Conservation (phyloP, 2,797 vertebrate species). For the Chloroceryle inda region DNA sequence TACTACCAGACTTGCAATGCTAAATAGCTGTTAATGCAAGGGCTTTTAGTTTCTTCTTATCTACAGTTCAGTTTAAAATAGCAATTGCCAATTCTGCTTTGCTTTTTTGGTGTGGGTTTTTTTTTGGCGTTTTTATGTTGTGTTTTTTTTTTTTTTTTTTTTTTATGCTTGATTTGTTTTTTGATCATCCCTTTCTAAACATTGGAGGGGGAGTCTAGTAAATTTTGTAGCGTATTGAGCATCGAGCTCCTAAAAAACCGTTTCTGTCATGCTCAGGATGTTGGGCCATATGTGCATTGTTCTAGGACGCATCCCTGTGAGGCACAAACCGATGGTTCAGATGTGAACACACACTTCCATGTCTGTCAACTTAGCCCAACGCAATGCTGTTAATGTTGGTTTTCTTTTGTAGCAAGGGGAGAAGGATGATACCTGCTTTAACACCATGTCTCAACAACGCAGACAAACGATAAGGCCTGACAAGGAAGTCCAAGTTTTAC, state of each 20-base stretch:
- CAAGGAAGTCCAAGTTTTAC: background rate
- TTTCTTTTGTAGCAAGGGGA: background rate
- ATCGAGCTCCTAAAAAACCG: background rate
- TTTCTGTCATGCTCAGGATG: background rate
- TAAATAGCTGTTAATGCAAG: background rate
- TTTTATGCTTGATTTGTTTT: background rate
- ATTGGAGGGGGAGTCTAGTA: background rate
- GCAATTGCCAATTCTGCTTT: background rate
- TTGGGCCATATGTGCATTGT: accelerated
- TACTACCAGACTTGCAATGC: background rate
- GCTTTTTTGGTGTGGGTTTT: too few species aligned
- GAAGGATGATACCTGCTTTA: background rate
- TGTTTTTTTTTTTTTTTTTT: too few species aligned
- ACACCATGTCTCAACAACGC: too few species aligned
- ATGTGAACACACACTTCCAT: accelerated
- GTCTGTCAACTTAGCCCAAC: too few species aligned
- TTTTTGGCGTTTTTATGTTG: too few species aligned
- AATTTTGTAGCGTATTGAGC: background rate
- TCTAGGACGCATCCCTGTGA: background rate
- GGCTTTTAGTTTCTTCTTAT: background rate
- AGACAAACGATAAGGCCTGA: background rate
- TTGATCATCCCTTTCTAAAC: background rate
- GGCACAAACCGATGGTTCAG: background rate
- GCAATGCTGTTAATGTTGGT: background rate
- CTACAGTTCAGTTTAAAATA: background rate